These are phyloP conservation scores for Propsilocerus akamusi DNA, from an alignment of 1,140 invertebrate genomes.

Conservation along the genomic window DNA sequence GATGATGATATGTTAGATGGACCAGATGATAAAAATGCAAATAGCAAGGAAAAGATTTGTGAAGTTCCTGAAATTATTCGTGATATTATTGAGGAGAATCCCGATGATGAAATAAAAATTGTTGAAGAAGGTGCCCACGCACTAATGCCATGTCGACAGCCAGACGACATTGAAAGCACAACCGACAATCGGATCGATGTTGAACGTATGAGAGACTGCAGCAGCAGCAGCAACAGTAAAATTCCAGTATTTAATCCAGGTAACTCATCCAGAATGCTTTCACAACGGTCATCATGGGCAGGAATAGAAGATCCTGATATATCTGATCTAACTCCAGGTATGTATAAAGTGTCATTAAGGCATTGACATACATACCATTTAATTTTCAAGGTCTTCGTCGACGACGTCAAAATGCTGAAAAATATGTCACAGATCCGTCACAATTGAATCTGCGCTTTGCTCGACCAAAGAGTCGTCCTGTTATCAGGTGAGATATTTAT, in stretches of 20 bases:
- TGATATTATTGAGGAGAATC: conserved; percentile 17
- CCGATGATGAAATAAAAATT: conserved; percentile 10
- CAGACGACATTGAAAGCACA: conserved; percentile 10
- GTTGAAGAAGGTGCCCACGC: conserved; percentile 8
- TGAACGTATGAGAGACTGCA: conserved; percentile 21
- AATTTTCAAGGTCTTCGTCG: conserved; percentile 37
- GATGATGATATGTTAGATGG: conserved; percentile 1
- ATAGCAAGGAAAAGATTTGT: background rate
- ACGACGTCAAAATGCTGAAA: conserved; percentile 45
- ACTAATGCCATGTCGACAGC: background rate
- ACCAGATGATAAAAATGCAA: conserved; percentile 2
- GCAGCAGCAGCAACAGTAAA: conserved; percentile 14
- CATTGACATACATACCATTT: conserved; percentile 4
- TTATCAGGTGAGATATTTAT: conserved; percentile 13
- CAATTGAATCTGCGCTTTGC: conserved; percentile 54
- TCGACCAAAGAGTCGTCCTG: conserved; percentile 31
- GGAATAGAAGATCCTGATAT: conserved; percentile 24
- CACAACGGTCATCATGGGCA: conserved; percentile 35
- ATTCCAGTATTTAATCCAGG: conserved; percentile 17
- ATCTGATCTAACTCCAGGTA: conserved; percentile 27
- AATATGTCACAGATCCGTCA: conserved; percentile 52
- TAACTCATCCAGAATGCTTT: conserved; percentile 17
- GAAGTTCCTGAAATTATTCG: conserved; percentile 12
- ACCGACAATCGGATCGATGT: conserved; percentile 16
- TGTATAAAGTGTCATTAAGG: conserved; percentile 5